Evolutionary conservation across 1,140 invertebrate species (phyloP), one percentile per base, ranked within the genome.

Genomic region (Drosophila micromelanica): DNA sequence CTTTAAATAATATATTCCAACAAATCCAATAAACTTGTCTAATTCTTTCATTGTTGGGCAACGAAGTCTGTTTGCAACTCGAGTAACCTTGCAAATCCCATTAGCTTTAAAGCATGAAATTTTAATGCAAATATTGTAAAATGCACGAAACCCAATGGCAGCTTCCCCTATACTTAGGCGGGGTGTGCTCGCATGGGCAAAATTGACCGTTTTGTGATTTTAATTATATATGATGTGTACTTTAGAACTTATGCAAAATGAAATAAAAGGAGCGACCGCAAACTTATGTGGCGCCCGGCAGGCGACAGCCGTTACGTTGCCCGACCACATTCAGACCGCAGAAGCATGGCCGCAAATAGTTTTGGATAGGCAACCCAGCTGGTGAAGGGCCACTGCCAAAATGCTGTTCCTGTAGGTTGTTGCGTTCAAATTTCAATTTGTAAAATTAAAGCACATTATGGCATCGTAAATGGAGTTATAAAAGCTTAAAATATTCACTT

Each of bases 191-290:
- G 61, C 54, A 63, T 48, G 56, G 51, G 78, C 70, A 42, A 84
- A 82, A 90, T 87, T 90, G 87, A 90, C 79, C 87, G 82, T 90
- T 90, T 90, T 90, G 79, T 80, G 89, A 90, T 87, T 87, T 90
- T 87, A 90, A 90, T 90, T 90, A 90, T 90, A 90, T 90, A 90
- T 90, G 82, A 90, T 90, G 87, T 90, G 87, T 90, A 90, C 87
- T 90, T 90, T 90, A 65, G 84, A 84, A 86, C 87, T 90, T 90
- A 90, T 90, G 87, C 76, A 84, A 86, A 89, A 77, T 80, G 85
- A 85, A 90, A 89, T 69, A 75, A 81, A 85, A 85, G 77, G 73
- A 70, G 68, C 79, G 84, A 89, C 85, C 84, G 56, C 84, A 89
- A 84, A 84, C 73, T 89, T 89, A 80, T 89, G 73, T 70, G 69